Conservation (phyloP, 2,113 vertebrate species). For the Chloropsis hardwickii region DNA sequence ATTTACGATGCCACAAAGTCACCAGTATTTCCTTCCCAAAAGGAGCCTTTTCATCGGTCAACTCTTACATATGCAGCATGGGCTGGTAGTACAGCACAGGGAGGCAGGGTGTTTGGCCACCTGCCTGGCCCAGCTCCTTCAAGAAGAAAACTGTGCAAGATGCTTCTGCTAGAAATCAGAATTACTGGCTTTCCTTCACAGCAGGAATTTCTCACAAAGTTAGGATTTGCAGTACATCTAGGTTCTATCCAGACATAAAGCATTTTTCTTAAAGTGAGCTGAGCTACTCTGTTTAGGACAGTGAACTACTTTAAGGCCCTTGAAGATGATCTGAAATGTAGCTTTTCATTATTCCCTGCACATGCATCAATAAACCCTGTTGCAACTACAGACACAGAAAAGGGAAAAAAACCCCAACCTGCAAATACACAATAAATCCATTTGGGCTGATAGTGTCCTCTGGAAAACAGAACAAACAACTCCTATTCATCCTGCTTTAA, state of each 20-base stretch:
- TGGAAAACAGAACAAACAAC: conserved; percentile 16
- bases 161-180: not conserved
- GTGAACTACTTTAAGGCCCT: not conserved
- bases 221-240: not conserved
- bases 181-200: not conserved
- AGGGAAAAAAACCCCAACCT: not conserved
- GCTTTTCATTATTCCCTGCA: conserved; percentile 13
- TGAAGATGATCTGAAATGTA: conserved; percentile 13
- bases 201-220: not conserved
- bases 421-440: conserved; percentile 23
- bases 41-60: not conserved
- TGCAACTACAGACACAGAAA: not conserved
- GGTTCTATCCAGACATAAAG: not conserved
- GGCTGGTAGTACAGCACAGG: not conserved
- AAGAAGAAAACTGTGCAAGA: not conserved
- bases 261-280: not conserved
- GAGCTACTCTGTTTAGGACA: not conserved
- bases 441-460: not conserved
- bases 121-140: not conserved
- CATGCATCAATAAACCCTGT: not conserved
- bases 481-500: not conserved
- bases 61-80: rapidly evolving
- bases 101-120: not conserved
- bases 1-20: not conserved
- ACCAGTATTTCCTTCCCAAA: not conserved